phyloP scores from a whole-genome alignment of 2,113 vertebrate species.

The Polyodon spathula region DNA sequence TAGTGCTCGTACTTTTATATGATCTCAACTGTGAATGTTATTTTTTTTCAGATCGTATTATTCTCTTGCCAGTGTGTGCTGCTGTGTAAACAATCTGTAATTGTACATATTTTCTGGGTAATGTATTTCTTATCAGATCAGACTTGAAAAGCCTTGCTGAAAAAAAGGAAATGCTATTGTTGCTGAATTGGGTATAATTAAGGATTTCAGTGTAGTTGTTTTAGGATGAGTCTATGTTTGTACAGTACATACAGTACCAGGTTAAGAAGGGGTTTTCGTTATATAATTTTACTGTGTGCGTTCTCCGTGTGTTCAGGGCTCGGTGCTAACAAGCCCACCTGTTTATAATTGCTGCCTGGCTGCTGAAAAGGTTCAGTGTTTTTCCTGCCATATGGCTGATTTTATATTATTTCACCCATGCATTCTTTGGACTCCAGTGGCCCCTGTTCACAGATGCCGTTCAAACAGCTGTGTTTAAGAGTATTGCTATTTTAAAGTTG shows the following conservation, averaged over 20 bases:
- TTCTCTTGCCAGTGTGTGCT: no score
- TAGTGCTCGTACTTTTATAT: no score
- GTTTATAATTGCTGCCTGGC: slow-evolving; percentile 27
- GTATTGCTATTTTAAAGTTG: slow-evolving; percentile 37
- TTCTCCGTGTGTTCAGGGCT: no score
- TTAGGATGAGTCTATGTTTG: not conserved
- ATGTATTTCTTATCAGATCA: not conserved
- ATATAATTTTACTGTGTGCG: no score
- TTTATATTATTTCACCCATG: slow-evolving; percentile 15
- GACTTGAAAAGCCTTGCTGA: not conserved
- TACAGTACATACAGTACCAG: no score
- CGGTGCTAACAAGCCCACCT: slow-evolving; percentile 33
- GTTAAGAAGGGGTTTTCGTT: no score
- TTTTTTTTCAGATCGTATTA: not conserved
- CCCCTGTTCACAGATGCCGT: slow-evolving; percentile 34
- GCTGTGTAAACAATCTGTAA: not conserved
- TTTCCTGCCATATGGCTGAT: slow-evolving; percentile 27
- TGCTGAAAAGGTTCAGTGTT: slow-evolving; percentile 30
- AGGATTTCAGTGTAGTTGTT: not conserved
- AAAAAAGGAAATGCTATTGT: not conserved
- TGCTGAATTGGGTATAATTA: not conserved
- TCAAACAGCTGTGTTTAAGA: slow-evolving; percentile 45
- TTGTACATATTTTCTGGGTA: not conserved
- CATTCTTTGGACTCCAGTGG: slow-evolving; percentile 18
- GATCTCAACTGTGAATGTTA: not conserved